Evolutionary conservation across 2,113 vertebrate species (phyloP).

Genomic region (Peucedramus taeniatus): DNA sequence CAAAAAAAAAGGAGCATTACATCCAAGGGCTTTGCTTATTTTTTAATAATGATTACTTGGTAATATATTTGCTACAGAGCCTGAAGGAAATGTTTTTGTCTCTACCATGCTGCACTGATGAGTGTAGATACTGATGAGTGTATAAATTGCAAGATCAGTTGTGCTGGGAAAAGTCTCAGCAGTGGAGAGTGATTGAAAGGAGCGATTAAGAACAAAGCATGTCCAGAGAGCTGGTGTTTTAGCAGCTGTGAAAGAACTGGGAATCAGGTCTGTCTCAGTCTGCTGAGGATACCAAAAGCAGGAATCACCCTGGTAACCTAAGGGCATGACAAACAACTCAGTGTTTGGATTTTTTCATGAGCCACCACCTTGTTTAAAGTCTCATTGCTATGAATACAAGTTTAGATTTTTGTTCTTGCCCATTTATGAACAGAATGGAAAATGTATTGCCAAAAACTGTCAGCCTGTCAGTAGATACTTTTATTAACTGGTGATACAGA

Average conservation of each 20-base stretch:
- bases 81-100: background rate
- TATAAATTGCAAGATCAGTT: background rate
- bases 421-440: background rate
- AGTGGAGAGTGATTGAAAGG: background rate
- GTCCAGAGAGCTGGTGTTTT: background rate
- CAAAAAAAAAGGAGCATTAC: background rate
- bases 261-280: background rate
- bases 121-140: fast-evolving
- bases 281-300: background rate
- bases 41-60: background rate
- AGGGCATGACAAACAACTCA: background rate
- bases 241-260: background rate
- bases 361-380: background rate
- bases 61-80: background rate
- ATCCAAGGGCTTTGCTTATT: background rate
- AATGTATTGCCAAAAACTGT: background rate
- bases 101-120: background rate
- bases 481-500: background rate
- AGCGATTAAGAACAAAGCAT: background rate
- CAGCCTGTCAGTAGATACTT: background rate
- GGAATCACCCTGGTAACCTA: background rate
- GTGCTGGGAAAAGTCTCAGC: background rate
- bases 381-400: background rate
- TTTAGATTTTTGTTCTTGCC: background rate
- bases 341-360: background rate